Conservation (phyloP, 2,888 invertebrate genomes). For the Cyclophora punctaria region DNA sequence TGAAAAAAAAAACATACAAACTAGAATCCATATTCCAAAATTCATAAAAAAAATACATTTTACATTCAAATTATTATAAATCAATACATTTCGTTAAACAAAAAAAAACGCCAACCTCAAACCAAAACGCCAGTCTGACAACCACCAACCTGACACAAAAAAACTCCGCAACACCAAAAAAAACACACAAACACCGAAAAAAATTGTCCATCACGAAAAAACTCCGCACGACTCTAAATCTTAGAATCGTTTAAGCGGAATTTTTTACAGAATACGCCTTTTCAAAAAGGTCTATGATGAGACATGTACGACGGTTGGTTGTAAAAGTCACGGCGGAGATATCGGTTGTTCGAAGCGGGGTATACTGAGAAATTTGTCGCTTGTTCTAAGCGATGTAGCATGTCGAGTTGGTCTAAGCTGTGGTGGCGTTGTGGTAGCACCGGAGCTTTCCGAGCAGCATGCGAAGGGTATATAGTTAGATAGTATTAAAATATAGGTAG, state of each 20-base stretch:
- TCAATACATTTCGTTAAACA: no score
- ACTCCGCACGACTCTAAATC: slow-evolving; percentile 49
- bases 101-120: no score
- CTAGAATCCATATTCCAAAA: no score
- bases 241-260: slow-evolving; percentile 63
- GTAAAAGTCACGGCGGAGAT: slow-evolving; percentile 55
- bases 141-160: slow-evolving; percentile 25
- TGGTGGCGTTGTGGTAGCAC: slow-evolving; percentile 58
- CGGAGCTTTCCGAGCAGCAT: slow-evolving; percentile 46
- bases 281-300: slow-evolving; percentile 71
- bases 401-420: slow-evolving; percentile 67
- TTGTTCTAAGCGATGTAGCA: slow-evolving; percentile 57
- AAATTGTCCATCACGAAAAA: slow-evolving; percentile 2
- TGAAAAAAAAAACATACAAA: no score
- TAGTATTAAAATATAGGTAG: no score
- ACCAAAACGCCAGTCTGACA: no score
- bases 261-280: slow-evolving; percentile 69
- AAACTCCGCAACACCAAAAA: slow-evolving; percentile 33
- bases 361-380: slow-evolving; percentile 49
- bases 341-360: slow-evolving; percentile 36
- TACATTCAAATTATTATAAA: no score
- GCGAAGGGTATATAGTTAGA: slow-evolving; percentile 22
- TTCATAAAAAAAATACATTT: no score
- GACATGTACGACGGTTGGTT: slow-evolving; percentile 54
- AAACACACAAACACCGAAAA: slow-evolving; percentile 35